A percentile compares a stretch with the other conserved stretches of the same genome.
Conservation (phyloP, 2,888 invertebrate species). For the Pyrrhia umbra region DNA sequence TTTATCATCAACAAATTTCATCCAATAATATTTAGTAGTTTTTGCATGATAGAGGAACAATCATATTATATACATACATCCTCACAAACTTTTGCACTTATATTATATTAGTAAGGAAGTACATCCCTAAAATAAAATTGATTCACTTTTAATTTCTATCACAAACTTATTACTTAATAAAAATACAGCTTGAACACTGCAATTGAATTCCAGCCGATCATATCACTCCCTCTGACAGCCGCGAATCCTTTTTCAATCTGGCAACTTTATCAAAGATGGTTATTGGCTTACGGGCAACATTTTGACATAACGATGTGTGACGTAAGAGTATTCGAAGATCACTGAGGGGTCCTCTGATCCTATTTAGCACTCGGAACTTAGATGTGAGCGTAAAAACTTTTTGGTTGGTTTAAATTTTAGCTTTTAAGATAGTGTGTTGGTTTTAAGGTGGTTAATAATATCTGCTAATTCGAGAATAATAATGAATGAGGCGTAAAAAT, state of each 20-base stretch:
- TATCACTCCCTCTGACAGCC: slow-evolving; percentile 61
- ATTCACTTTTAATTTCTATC: not conserved
- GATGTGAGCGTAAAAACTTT: slow-evolving; percentile 14
- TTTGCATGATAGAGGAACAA: too few species aligned
- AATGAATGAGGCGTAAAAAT: not conserved
- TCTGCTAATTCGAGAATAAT: not conserved
- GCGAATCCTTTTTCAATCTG: slow-evolving; percentile 66
- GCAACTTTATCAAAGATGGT: slow-evolving; percentile 56
- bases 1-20: too few species aligned
- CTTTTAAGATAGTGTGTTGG: slow-evolving; percentile 3
- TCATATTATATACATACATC: too few species aligned
- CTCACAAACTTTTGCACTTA: too few species aligned
- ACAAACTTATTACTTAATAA: not conserved
- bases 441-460: not conserved
- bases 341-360: slow-evolving; percentile 54
- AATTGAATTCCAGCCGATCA: slow-evolving; percentile 37
- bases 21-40: too few species aligned
- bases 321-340: slow-evolving; percentile 71
- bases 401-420: slow-evolving; percentile 27
- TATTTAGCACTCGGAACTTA: slow-evolving; percentile 43
- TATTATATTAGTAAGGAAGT: too few species aligned
- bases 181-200: not conserved
- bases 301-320: slow-evolving; percentile 70
- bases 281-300: slow-evolving; percentile 73
- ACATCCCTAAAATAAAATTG: too few species aligned